These are phyloP conservation scores for Euwallacea similis DNA, from an alignment of 1,140 invertebrate genomes.

Conservation along the genomic window DNA sequence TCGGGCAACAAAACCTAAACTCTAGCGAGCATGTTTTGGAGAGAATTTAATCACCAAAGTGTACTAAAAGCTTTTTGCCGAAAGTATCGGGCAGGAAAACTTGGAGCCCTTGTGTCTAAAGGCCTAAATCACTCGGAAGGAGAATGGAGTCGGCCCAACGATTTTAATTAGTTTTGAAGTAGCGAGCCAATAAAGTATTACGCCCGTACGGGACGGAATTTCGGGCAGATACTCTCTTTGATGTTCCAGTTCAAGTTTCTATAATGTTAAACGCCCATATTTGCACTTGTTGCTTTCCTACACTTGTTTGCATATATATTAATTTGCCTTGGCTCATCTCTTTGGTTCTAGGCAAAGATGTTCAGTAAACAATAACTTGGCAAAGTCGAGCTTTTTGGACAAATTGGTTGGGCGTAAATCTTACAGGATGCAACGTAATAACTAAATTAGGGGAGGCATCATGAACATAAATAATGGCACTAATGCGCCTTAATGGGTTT, in stretches of 20 bases:
- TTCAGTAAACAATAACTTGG: too few relatives aligned
- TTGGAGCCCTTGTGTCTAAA: slow-evolving; percentile 24
- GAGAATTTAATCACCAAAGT: slow-evolving; percentile 27
- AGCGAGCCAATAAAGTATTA: slow-evolving; percentile 27
- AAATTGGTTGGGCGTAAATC: slow-evolving; percentile 2
- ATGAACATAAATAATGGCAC: slow-evolving; percentile 26
- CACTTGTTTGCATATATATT: slow-evolving; percentile 1
- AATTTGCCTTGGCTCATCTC: background rate
- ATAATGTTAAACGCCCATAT: slow-evolving; percentile 1
- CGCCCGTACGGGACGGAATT: background rate
- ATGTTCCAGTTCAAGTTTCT: slow-evolving; percentile 4
- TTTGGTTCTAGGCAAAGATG: too few relatives aligned
- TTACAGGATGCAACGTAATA: slow-evolving; percentile 21
- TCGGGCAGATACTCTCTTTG: slow-evolving; percentile 8
- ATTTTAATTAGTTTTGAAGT: slow-evolving; percentile 33
- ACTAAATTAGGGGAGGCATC: slow-evolving; percentile 25
- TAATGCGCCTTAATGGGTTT: slow-evolving; percentile 24
- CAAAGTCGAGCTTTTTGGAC: background rate
- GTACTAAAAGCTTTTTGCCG: slow-evolving; percentile 25
- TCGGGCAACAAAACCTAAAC: slow-evolving; percentile 5
- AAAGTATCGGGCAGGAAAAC: slow-evolving; percentile 22
- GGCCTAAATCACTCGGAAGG: slow-evolving; percentile 33
- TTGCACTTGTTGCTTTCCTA: slow-evolving; percentile 1
- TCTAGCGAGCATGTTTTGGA: slow-evolving; percentile 1
- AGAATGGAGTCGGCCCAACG: slow-evolving; percentile 27